phyloP scores from a whole-genome alignment of 2,113 vertebrate species.

The Calypte anna region DNA sequence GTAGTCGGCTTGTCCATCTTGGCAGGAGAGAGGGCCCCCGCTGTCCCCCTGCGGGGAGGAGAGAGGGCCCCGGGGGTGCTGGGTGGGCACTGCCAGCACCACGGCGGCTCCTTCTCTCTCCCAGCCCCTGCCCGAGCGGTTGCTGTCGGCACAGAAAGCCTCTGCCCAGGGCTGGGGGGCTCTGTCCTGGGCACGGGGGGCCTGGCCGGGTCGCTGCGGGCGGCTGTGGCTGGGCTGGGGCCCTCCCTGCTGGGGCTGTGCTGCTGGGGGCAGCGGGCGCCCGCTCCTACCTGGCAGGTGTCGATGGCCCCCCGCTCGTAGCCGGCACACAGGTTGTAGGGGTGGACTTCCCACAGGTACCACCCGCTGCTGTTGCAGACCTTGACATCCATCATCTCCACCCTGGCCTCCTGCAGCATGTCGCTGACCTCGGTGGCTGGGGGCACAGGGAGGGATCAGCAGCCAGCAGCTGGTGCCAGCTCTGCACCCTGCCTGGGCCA shows the following conservation, averaged over 20 bases:
- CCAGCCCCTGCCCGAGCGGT: neutral
- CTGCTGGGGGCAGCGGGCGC: neutral
- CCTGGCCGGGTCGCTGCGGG: neutral
- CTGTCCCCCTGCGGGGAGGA: too few species aligned
- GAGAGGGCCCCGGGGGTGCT: neutral
- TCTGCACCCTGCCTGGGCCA: neutral
- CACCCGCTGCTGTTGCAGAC: too few species aligned
- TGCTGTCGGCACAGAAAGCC: neutral
- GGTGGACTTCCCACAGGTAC: neutral
- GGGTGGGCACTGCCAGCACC: neutral
- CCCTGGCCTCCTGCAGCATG: too few species aligned
- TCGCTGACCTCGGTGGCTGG: too few species aligned
- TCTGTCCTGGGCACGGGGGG: too few species aligned
- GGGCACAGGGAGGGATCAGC: too few species aligned
- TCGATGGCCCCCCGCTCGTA: neutral
- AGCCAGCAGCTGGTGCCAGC: too few species aligned
- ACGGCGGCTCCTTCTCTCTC: neutral
- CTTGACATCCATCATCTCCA: too few species aligned
- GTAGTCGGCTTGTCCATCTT: too few species aligned
- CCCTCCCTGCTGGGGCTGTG: too few species aligned
- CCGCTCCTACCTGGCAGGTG: neutral
- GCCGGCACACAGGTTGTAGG: neutral
- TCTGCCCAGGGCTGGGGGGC: neutral
- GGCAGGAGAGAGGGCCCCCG: too few species aligned
- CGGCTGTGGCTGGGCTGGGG: rapidly evolving